These are phyloP conservation scores for Pterostichus niger DNA, from an alignment of 2,888 invertebrate species.

Conservation along the genomic window DNA sequence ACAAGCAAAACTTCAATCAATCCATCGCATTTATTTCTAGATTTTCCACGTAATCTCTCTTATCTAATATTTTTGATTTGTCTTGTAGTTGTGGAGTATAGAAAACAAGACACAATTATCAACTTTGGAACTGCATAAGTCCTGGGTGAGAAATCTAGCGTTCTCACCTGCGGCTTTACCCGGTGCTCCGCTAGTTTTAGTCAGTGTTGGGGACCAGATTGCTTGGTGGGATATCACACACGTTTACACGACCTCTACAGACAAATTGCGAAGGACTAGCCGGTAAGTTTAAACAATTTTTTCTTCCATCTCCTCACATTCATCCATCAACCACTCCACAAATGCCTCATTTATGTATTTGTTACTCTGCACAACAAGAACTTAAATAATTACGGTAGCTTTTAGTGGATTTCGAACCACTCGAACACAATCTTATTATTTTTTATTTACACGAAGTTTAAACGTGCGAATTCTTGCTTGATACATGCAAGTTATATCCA, in stretches of 20 bases:
- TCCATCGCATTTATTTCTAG: too few relatives aligned
- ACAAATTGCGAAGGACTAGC: conserved; percentile 61
- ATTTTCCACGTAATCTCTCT: too few relatives aligned
- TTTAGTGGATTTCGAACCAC: too few relatives aligned
- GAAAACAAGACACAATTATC: conserved; percentile 75
- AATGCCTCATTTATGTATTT: too few relatives aligned
- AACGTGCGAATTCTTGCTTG: too few relatives aligned
- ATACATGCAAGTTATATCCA: too few relatives aligned
- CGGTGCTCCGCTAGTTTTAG: conserved; percentile 78
- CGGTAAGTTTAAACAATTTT: conserved; percentile 56
- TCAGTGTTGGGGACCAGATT: conserved; percentile 80
- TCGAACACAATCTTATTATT: too few relatives aligned
- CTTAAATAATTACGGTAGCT: too few relatives aligned
- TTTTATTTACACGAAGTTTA: too few relatives aligned
- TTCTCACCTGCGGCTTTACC: conserved; percentile 79
- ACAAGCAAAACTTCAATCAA: too few relatives aligned
- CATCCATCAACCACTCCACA: too few relatives aligned
- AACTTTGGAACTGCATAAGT: conserved; percentile 79
- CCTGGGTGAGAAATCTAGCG: conserved; percentile 78
- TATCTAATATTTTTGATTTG: neutral
- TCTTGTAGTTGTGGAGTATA: conserved; percentile 78
- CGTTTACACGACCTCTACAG: conserved; percentile 71
- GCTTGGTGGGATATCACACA: conserved; percentile 81
- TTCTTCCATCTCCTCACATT: neutral
- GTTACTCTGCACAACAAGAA: too few relatives aligned